Base-by-base conservation (phyloP, 37 sponge, comb jelly and placozoan species). In the Chondrilla cf. caribensis region DNA sequence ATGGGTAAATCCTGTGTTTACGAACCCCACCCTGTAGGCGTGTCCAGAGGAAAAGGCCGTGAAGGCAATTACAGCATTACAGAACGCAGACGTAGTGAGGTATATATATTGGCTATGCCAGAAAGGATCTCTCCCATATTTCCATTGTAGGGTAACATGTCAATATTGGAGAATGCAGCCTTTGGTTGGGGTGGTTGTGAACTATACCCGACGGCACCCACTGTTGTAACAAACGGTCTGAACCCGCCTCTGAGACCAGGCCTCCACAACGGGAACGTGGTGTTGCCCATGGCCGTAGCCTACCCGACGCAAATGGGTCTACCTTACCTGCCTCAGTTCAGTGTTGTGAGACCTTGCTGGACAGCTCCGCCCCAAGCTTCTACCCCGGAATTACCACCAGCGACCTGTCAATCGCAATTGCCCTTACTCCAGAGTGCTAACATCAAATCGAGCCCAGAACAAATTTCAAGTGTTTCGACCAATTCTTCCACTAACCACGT, bases 331-430 rank as follows among this genome's bases (percentile, higher is more conserved):
- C 76, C 38, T 0, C 76, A 32, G 9, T 8, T 73, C 39, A 70
- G 28, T 36, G 39, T 70, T 11, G 41, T 73, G 9, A 35, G 76
- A 18, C 76, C 76, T 39, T 73, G 44, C 41, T 73, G 76, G 76
- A 28, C 68, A 33, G 17, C 35, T n/a, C 68, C 68, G 15, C 25
- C 41, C 17, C 42, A 73, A 35, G 43, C 25, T 39, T 25, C 17
- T 8, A 39, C 41, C 9, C 42, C 17, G 11, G 44, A 17, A 19
- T 19, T 42, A 3, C 44, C 36, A 7, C 76, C 76, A 18, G 6
- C 29, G 22, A 28, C 29, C 6, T 28, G 29, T 62, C 29, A 29
- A 62, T 29, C 25, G 6, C 29, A n/a, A 6, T 4, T n/a, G 15
- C 29, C 25, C 6, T 19, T n/a, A 7, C 25, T 29, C 7, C 41